phyloP scores from a whole-genome alignment of 2,888 invertebrate species.

The Hydropsyche betteni region DNA sequence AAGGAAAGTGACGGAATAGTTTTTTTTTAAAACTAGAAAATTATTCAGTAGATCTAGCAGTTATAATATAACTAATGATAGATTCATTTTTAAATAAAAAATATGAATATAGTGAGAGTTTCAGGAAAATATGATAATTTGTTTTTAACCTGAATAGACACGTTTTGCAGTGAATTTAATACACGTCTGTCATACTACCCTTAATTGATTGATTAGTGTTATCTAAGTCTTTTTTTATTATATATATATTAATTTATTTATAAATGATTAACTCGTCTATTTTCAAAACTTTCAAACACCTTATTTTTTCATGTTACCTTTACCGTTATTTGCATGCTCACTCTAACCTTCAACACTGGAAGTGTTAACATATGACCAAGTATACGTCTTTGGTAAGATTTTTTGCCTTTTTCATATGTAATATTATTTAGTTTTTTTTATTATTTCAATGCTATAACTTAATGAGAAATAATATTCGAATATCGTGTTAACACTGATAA shows the following conservation, averaged over 20 bases:
- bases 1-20: too few species aligned
- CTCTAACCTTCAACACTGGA: slow-evolving; percentile 56
- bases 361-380: slow-evolving; percentile 68
- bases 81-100: too few species aligned
- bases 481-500: too few species aligned
- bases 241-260: slow-evolving; percentile 5
- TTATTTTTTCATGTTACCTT: slow-evolving; percentile 48
- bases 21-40: too few species aligned
- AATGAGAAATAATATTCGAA: too few species aligned
- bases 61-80: too few species aligned
- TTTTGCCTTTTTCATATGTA: slow-evolving; percentile 39
- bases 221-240: slow-evolving; percentile 24
- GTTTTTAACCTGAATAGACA: not conserved
- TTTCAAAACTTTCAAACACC: slow-evolving; percentile 46
- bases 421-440: not conserved
- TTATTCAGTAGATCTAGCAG: too few species aligned
- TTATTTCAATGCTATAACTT: not conserved
- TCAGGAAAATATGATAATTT: not conserved
- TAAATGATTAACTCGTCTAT: slow-evolving; percentile 39
- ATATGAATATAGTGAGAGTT: too few species aligned
- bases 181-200: slow-evolving; percentile 24
- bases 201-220: slow-evolving; percentile 35
- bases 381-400: slow-evolving; percentile 68
- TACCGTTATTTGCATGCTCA: slow-evolving; percentile 53
- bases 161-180: not conserved